A percentile compares a stretch with the other conserved stretches of the same genome.
These are phyloP conservation scores for Candoia aspera DNA, from an alignment of 2,113 vertebrate genomes.

Conservation along the genomic window DNA sequence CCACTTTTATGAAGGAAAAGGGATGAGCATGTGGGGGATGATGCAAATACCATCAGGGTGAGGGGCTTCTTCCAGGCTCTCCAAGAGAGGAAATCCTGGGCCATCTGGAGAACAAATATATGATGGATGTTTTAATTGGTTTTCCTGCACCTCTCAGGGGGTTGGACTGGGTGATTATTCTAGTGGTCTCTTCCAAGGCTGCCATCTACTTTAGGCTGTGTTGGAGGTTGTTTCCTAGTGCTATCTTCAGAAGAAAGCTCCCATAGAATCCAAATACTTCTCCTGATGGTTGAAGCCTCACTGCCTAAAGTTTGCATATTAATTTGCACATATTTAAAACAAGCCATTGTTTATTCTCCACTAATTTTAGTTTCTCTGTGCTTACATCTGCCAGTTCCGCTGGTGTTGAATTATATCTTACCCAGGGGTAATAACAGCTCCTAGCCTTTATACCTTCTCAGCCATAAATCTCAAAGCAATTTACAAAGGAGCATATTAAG, in stretches of 20 bases:
- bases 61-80: too few relatives aligned
- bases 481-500: constrained; percentile 40
- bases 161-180: neutral
- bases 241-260: neutral
- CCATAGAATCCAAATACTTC: neutral
- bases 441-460: constrained; percentile 30
- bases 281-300: too few relatives aligned
- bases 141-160: neutral
- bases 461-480: constrained; percentile 42
- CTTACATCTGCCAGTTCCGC: constrained; percentile 23
- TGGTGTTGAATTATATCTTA: constrained; percentile 32
- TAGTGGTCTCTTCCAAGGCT: neutral
- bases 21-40: too few relatives aligned
- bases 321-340: neutral
- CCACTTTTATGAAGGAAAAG: too few relatives aligned
- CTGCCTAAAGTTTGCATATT: neutral
- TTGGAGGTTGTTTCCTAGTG: neutral
- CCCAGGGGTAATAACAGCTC: constrained; percentile 29
- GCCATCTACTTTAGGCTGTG: neutral
- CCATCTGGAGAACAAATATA: too few relatives aligned
- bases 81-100: too few relatives aligned
- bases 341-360: constrained; percentile 12
- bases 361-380: neutral
- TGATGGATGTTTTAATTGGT: neutral
- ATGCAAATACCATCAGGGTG: too few relatives aligned